phyloP scores from a whole-genome alignment of 2,888 invertebrate genomes.

The Pollenia angustigena region DNA sequence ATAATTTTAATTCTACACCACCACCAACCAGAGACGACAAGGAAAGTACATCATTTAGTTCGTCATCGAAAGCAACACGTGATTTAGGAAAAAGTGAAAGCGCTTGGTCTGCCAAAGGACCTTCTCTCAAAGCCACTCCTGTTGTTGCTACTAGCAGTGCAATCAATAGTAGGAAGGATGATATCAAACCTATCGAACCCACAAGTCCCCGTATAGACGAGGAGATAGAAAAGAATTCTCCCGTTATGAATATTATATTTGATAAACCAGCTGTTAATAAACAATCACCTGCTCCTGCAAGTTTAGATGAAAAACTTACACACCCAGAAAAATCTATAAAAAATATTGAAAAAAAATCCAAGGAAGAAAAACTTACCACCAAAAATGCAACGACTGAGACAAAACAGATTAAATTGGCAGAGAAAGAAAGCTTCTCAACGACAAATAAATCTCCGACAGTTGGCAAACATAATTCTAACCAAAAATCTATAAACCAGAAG shows the following conservation, averaged over 20 bases:
- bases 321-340: conserved; percentile 69
- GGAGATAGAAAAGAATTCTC: conserved; percentile 59
- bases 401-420: conserved; percentile 70
- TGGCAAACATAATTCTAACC: conserved; percentile 61
- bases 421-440: conserved; percentile 75
- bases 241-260: conserved; percentile 51
- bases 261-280: conserved; percentile 57
- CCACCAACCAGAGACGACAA: conserved; percentile 83
- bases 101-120: conserved; percentile 84
- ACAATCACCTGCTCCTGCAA: conserved; percentile 56
- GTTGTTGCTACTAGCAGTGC: conserved; percentile 77
- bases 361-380: conserved; percentile 72
- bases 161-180: conserved; percentile 75
- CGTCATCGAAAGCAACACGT: conserved; percentile 82
- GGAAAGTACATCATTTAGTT: conserved; percentile 82
- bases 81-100: conserved; percentile 83
- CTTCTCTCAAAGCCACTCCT: conserved; percentile 83
- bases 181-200: conserved; percentile 74
- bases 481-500: conserved; percentile 58
- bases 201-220: conserved; percentile 55
- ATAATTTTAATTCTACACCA: conserved; percentile 81
- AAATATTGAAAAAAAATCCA: conserved; percentile 67
- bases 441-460: conserved; percentile 72
- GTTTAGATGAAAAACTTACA: conserved; percentile 70
- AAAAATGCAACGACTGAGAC: conserved; percentile 57